Evolutionary conservation across 2,797 vertebrate genomes (phyloP), one percentile per base, ranked within the genome.

Genomic region (Coracias cyanogaster): DNA sequence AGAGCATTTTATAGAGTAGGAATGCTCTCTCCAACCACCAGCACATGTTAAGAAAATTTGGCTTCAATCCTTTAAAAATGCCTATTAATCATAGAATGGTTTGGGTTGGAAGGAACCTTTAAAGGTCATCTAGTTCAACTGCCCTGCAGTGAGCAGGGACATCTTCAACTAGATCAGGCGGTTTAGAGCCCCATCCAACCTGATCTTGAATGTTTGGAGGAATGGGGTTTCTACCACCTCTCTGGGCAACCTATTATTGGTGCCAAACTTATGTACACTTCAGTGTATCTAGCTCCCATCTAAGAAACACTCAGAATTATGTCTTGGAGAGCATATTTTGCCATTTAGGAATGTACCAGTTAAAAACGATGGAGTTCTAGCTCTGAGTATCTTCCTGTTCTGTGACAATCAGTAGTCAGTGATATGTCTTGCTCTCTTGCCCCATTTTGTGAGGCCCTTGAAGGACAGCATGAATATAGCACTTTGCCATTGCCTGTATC

Each of bases 361-460:
- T 41, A 55, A 28, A 69, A 65, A 64, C 37, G 4, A 20, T 41
- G 37, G 48, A 43, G 52, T 85, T 61, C 28, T 64, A 71, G 7
- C 26, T 51, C 16, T 13, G 5, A 4, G 7, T 65, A 26, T 76
- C 31, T 69, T 85, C 49, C 22, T 43, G n/a, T 76, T 41, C 33
- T 14, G 13, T 35, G 22, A 17, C 33, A 93, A 16, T 67, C 22
- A 45, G 28, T 26, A 16, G n/a, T 31, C 39, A 31, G 16, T 46
- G 51, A 37, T 28, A 21, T 43, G 17, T 49, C 46, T 60, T 65
- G 21, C 10, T 73, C 8, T 64, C 65, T 45, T 58, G 14, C 12
- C 21, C 2, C 7, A 4, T 62, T 58, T 77, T 29, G 2, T 22
- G 17, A 22, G 29, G 9, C 8, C 11, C 26, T 58, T 2, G 1